phyloP scores from a whole-genome alignment of 2,113 vertebrate genomes.

The pig (Sus scrofa) region DNA sequence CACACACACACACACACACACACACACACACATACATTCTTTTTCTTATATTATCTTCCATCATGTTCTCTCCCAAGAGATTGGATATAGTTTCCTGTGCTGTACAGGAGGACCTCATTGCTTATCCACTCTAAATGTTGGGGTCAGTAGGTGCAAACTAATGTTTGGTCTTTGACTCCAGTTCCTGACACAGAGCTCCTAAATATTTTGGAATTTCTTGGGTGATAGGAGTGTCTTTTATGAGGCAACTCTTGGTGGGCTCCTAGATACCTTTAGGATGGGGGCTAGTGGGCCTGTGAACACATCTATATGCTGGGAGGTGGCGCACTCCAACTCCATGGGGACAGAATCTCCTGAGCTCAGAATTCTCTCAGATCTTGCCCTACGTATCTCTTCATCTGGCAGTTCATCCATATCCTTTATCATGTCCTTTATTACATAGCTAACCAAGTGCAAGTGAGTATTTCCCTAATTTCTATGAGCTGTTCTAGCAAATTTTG shows the following conservation, averaged over 20 bases:
- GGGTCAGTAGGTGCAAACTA: too few species aligned
- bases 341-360: neutral
- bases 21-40: too few species aligned
- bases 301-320: neutral
- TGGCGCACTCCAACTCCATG: neutral
- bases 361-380: neutral
- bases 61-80: too few species aligned
- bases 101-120: too few species aligned
- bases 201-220: neutral
- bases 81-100: too few species aligned
- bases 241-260: neutral
- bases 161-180: neutral
- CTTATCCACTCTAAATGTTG: too few species aligned
- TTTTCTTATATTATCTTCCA: too few species aligned
- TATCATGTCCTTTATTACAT: neutral
- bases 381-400: neutral
- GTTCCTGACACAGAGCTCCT: neutral
- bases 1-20: too few species aligned
- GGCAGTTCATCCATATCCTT: neutral
- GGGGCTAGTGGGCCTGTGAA: neutral
- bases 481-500: neutral
- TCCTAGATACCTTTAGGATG: neutral
- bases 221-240: neutral
- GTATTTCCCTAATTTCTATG: neutral
- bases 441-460: neutral